Base-by-base conservation (phyloP, 2,113 vertebrate species). In the Piprites chloris region DNA sequence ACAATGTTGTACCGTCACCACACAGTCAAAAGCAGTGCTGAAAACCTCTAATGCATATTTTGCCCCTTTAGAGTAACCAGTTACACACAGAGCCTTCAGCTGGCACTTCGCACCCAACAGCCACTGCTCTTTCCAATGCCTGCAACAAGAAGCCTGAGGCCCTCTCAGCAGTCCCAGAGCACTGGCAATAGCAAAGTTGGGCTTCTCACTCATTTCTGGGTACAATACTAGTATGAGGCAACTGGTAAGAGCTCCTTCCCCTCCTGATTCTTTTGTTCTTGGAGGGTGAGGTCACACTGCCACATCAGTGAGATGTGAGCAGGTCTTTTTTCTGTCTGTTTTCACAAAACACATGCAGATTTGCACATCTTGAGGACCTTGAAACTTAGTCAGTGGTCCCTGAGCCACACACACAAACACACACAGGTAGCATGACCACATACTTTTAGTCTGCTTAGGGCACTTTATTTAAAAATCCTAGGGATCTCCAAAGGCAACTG, bases 1-100 rank as follows among this genome's bases (percentile, higher is more conserved):
- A 41, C 41, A 46, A 9, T 1, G 2, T 19, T 19, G 33, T 11
- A 5, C 19, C 0, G 2, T 26, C 72, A 52, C 24, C 4, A 1
- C 59, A 77, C 44, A 67, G 52, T 89, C 50, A 66, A 59, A 56
- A 91, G 83, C 88, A 90, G 93, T 33, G 33, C 56, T 76, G 71
- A 88, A 86, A 94, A 90, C 78, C 75, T 85, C 79, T 68, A 83
- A 63, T 5, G 72, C 62, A 69, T 39, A 33, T 81, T 79, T 76
- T 90, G 35, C 55, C 95, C 82, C 78, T 75, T 71, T 33, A 32
- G 42, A 52, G 55, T 67, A 88, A 35, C 65, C 32, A 75, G 39
- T 84, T 79, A 92, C 50, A 84, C 32, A 35, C 9, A 0, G 1
- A 78, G 30, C 50, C 16, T 67, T 32, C 2, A 9, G 42, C 10